Conservation (phyloP, 1,140 invertebrate species). For the Ostrea denselamellosa region DNA sequence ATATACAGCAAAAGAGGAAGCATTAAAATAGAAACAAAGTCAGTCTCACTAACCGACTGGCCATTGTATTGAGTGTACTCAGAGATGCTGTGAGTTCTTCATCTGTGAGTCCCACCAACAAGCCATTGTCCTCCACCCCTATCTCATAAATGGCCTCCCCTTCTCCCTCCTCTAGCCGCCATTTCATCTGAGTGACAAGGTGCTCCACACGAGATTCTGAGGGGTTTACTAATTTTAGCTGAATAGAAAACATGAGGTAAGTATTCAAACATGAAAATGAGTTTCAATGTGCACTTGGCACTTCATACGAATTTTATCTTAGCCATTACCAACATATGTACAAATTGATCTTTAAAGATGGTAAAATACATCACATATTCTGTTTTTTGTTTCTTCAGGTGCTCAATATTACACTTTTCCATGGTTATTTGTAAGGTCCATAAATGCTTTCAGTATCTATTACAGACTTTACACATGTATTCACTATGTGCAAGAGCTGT, state of each 20-base stretch:
- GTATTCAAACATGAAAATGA: not conserved
- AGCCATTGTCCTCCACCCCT: conserved; percentile 95
- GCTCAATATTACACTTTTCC: too few relatives aligned
- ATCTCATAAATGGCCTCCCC: conserved; percentile 98
- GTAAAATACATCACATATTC: too few relatives aligned
- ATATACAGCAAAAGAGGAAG: not conserved
- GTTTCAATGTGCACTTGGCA: not conserved
- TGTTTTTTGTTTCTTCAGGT: too few relatives aligned
- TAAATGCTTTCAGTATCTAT: too few relatives aligned
- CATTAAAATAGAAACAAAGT: not conserved
- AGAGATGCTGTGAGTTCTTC: conserved; percentile 91
- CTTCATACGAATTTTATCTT: not conserved
- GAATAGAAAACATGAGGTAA: conserved; percentile 49
- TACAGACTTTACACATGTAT: too few relatives aligned
- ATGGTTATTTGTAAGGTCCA: too few relatives aligned
- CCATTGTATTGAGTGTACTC: conserved; percentile 90
- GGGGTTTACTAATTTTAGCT: conserved; percentile 79
- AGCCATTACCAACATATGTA: too few relatives aligned
- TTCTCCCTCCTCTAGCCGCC: conserved; percentile 80
- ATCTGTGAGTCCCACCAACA: conserved; percentile 88
- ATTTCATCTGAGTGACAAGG: conserved; percentile 81
- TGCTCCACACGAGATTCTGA: conserved; percentile 79
- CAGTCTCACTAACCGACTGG: conserved; percentile 65
- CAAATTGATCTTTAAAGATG: too few relatives aligned
- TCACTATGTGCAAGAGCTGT: too few relatives aligned